Evolutionary conservation across 2,113 vertebrate species (phyloP).

Genomic region (Pseudorectes ferrugineus): DNA sequence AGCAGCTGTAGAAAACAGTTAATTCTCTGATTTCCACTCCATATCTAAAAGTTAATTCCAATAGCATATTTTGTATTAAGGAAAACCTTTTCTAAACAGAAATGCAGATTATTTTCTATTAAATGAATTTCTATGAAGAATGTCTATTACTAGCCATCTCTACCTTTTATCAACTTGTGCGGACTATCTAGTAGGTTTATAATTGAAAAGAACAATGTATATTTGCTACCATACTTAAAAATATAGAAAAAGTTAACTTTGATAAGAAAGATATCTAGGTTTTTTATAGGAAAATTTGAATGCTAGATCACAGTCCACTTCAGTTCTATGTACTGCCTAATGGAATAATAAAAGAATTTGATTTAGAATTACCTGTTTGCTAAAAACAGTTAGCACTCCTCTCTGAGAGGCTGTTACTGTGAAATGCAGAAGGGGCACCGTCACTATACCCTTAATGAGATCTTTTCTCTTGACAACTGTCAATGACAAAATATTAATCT

Average conservation of each 20-base stretch:
- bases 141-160: not conserved
- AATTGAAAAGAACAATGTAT: not conserved
- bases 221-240: not conserved
- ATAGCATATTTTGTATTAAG: not conserved
- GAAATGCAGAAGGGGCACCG: constrained; percentile 66
- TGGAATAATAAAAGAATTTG: not conserved
- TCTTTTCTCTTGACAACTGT: constrained; percentile 72
- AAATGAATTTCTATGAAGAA: not conserved
- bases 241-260: not conserved
- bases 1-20: not conserved
- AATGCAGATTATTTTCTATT: not conserved
- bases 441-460: constrained; percentile 67
- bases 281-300: not conserved
- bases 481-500: not conserved
- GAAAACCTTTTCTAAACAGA: not conserved
- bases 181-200: not conserved
- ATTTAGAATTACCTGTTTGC: constrained; percentile 66
- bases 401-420: constrained; percentile 70
- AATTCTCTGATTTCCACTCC: not conserved
- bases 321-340: not conserved
- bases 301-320: not conserved
- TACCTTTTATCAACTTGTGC: not conserved
- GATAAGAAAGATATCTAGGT: not conserved
- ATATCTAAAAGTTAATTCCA: not conserved
- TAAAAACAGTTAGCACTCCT: constrained; percentile 70